A percentile compares a stretch with the other conserved stretches of the same genome.
These are phyloP conservation scores for Crepidodera aurea DNA, from an alignment of 2,888 invertebrate genomes.

Conservation along the genomic window DNA sequence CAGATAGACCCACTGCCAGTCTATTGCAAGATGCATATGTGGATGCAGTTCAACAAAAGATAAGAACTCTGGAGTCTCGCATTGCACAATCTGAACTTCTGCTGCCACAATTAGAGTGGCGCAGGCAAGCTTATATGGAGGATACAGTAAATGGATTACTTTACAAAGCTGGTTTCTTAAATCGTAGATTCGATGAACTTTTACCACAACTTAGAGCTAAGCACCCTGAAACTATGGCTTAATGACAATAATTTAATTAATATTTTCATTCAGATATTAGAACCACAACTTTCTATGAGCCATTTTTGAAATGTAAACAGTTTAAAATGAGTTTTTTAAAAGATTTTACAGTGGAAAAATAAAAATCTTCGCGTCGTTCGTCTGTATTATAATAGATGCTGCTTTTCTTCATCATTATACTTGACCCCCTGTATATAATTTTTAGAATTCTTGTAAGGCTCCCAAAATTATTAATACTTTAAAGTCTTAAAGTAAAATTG, in stretches of 20 bases:
- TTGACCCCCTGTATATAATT: too few species aligned
- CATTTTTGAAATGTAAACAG: too few species aligned
- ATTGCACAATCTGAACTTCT: constrained; percentile 59
- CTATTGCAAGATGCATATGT: constrained; percentile 62
- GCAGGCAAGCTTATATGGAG: constrained; percentile 61
- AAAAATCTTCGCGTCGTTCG: too few species aligned
- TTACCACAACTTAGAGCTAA: constrained; percentile 57
- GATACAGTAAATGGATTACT: constrained; percentile 60
- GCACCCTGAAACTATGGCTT: constrained; percentile 37
- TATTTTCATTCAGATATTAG: too few species aligned
- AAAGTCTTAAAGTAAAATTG: too few species aligned
- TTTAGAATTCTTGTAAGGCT: too few species aligned
- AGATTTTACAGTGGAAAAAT: too few species aligned
- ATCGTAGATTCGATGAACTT: constrained; percentile 63
- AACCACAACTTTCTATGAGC: too few species aligned
- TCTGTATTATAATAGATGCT: too few species aligned
- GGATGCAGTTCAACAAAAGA: constrained; percentile 62
- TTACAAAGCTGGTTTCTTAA: constrained; percentile 62
- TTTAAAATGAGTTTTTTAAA: too few species aligned
- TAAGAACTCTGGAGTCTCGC: constrained; percentile 61
- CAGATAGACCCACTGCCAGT: constrained; percentile 49
- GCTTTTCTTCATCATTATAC: too few species aligned
- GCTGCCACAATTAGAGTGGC: constrained; percentile 60
- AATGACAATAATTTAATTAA: background rate
- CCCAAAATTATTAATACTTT: too few species aligned